These are phyloP conservation scores for Kryptolebias marmoratus DNA, from an alignment of 2,113 vertebrate species.

Conservation along the genomic window DNA sequence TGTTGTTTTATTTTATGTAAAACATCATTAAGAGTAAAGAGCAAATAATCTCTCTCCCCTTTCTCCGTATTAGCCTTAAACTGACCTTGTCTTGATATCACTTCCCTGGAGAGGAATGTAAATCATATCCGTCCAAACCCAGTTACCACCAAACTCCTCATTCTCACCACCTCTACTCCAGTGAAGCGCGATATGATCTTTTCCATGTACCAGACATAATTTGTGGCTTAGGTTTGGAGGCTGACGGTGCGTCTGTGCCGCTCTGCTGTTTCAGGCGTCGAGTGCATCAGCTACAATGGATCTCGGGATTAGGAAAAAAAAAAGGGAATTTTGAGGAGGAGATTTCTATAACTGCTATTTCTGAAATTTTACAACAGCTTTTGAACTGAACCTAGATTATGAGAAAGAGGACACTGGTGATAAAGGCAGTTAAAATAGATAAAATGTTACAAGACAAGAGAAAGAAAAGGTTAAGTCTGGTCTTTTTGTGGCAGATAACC, in stretches of 20 bases:
- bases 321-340: constrained; percentile 33
- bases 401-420: no score
- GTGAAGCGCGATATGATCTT: constrained; percentile 76
- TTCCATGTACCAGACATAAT: constrained; percentile 82
- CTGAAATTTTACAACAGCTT: constrained; percentile 10
- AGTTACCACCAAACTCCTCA: constrained; percentile 73
- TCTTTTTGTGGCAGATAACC: constrained; percentile 67
- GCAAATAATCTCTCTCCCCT: constrained; percentile 32
- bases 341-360: constrained; percentile 50
- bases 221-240: constrained; percentile 83
- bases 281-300: constrained; percentile 62
- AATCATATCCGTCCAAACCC: constrained; percentile 78
- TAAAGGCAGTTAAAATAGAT: not conserved
- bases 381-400: no score
- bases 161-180: constrained; percentile 73
- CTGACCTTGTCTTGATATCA: constrained; percentile 80
- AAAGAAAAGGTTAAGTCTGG: constrained; percentile 50
- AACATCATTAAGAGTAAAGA: constrained; percentile 34
- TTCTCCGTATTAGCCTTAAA: constrained; percentile 71
- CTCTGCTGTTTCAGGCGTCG: constrained; percentile 80
- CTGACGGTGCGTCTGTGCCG: constrained; percentile 80
- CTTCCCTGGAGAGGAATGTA: constrained; percentile 80
- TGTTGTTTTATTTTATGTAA: constrained; percentile 31
- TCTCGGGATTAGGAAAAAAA: constrained; percentile 61
- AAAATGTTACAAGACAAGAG: not conserved